Base-by-base conservation (phyloP, 2,797 vertebrate genomes). In the Petrocephalus sullivani region DNA sequence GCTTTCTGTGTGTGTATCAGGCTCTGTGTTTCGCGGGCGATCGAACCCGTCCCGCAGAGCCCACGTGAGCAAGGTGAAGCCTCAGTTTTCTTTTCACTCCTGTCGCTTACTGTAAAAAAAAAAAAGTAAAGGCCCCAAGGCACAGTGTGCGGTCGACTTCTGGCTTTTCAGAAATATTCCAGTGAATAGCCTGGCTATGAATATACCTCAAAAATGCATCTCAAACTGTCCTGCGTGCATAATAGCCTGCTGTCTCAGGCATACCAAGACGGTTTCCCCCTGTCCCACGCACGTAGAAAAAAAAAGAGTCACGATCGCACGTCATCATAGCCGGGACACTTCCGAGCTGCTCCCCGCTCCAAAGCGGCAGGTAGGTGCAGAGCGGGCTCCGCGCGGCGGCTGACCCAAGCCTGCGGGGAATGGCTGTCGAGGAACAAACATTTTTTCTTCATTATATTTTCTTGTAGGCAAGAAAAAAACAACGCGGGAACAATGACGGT, bases 371-470 rank as follows among this genome's bases (percentile, higher is more conserved):
- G 8, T 82, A 23, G 23, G 21, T 3, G 0, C 0, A 28, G 7
- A 57, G 84, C 51, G 0, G 6, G 53, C 28, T 19, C 56, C 6
- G 33, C 49, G 12, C 1, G 16, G 28, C 16, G n/a, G 23, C 87
- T 41, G 67, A 37, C 49, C 37, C 3, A 19, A 28, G 1, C 4
- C 67, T 14, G 33, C 7, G 4, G 33, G 46, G 51, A 7, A 46
- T 19, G 51, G 19, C 87, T 19, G 9, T 37, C 12, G 4, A 81
- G 71, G 71, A 56, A 67, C n/a, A 56, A 54, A 71, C 54, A 0
- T 60, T 37, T 37, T 78, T 81, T 78, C 67, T 37, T 87, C 54
- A 41, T 87, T 87, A 41, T 75, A 0, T 56, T 60, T 82, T 81
- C 37, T 21, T 46, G n/a, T 19, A 8, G 33, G 10, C 33, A 75